phyloP scores from a whole-genome alignment of 2,888 invertebrate species.

The Drosophila testacea region DNA sequence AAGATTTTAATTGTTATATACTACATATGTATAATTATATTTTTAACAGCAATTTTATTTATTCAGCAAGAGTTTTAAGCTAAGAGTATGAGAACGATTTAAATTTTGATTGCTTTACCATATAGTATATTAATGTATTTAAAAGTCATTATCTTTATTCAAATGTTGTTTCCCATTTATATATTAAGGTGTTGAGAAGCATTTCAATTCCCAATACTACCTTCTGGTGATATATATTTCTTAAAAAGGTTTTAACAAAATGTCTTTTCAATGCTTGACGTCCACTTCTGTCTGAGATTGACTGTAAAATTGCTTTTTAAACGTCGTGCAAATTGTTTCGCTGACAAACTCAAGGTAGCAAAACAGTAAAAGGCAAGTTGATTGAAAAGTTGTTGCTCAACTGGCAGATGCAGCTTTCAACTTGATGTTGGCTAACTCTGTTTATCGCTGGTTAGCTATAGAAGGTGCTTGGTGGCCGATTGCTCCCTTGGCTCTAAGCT shows the following conservation, averaged over 20 bases:
- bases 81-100: too few relatives aligned
- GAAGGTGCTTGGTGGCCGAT: slow-evolving; percentile 6
- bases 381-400: slow-evolving; percentile 67
- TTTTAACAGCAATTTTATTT: neutral
- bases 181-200: too few relatives aligned
- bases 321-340: slow-evolving; percentile 42
- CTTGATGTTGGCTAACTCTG: slow-evolving; percentile 16
- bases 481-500: slow-evolving; percentile 32
- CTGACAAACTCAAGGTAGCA: slow-evolving; percentile 34
- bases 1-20: neutral
- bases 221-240: neutral
- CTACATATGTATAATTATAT: neutral
- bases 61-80: too few relatives aligned
- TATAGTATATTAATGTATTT: too few relatives aligned
- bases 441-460: slow-evolving; percentile 18
- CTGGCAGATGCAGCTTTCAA: slow-evolving; percentile 29
- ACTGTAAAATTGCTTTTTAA: slow-evolving; percentile 42
- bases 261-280: slow-evolving; percentile 2
- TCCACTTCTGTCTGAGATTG: slow-evolving; percentile 20
- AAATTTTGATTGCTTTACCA: too few relatives aligned
- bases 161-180: too few relatives aligned
- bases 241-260: neutral
- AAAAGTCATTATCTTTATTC: too few relatives aligned
- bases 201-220: too few relatives aligned
- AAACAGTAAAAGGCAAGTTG: slow-evolving; percentile 51